phyloP scores from a whole-genome alignment of 2,888 invertebrate genomes.

The Hypercompe scribonia region DNA sequence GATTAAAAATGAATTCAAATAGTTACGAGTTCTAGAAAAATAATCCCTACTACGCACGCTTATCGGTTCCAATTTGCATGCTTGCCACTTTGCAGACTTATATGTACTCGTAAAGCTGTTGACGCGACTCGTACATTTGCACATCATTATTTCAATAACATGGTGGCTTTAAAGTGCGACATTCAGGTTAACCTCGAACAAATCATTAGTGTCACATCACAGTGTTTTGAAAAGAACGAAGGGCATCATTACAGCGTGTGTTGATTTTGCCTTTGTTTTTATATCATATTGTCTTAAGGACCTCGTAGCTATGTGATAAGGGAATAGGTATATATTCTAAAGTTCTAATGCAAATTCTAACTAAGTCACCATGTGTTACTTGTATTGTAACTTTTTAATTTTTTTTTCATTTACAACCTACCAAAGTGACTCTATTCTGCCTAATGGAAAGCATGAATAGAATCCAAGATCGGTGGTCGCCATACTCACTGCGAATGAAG shows the following conservation, averaged over 20 bases:
- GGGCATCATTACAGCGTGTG: background rate
- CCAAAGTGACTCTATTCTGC: too few species aligned
- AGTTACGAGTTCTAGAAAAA: background rate
- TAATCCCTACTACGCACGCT: background rate
- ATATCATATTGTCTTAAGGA: background rate
- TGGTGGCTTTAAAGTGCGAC: background rate
- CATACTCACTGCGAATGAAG: too few species aligned
- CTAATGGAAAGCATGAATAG: too few species aligned
- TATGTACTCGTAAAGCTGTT: background rate
- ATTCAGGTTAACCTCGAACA: conserved; percentile 1
- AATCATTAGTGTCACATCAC: conserved; percentile 15
- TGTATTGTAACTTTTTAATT: too few species aligned
- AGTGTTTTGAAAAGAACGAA: background rate
- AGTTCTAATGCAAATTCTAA: too few species aligned
- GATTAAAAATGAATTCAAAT: background rate
- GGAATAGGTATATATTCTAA: too few species aligned
- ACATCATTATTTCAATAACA: conserved; percentile 17
- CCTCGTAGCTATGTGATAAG: too few species aligned
- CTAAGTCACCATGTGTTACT: too few species aligned
- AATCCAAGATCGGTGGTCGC: too few species aligned
- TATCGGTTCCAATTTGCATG: background rate
- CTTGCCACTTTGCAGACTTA: background rate
- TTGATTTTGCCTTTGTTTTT: background rate
- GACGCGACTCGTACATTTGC: conserved; percentile 1
- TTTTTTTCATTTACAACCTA: too few species aligned